Base-by-base conservation (phyloP, 2,888 invertebrate species). In the Gymnocheta viridis region DNA sequence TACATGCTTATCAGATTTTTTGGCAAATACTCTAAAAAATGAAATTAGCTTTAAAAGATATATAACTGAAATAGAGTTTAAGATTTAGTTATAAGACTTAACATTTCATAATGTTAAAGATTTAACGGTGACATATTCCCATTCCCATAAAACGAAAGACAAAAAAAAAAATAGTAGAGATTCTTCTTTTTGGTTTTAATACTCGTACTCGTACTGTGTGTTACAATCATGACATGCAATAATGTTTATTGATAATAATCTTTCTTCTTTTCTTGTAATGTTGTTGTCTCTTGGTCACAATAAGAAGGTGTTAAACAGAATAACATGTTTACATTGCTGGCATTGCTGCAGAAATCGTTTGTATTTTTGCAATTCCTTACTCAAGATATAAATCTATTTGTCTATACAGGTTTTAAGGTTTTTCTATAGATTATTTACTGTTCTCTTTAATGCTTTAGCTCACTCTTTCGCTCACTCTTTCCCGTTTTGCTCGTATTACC, bases 201-300 rank as follows among this genome's bases (percentile, higher is more conserved):
- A 51, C 14, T 32, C 47, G 22, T 51, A 49, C 32, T 49, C 24
- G 38, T 24, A 70, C 41, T 70, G 29, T 19, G 54, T 62, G 56
- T 74, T 69, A 67, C 64, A 56, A 84, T 81, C 81, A 72, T 84
- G 84, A 84, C 84, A 84, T 84, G 84, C 81, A 84, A 84, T 84
- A 81, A 81, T 84, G 84, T 84, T 84, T 83, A 56, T 79, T 81
- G 84, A 84, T 84, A 84, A 77, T 56, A 81, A 84, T 84, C 84
- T 80, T 35, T 60, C 56, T 44, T 66, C 35, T 49, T 29, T 14
- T 22, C 35, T 12, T 67, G 27, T 60, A 66, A 66, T 62, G 27
- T 51, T 29, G 38, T 51, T 38, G 51, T 62, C 58, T 66, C 49
- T 72, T 77, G 60, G 62, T 29, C 47, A 51, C 51, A 56, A 41